A percentile compares a stretch with the other conserved stretches of the same genome.
phyloP scores from a whole-genome alignment of 2,888 invertebrate genomes.

The Brachycybe producta region DNA sequence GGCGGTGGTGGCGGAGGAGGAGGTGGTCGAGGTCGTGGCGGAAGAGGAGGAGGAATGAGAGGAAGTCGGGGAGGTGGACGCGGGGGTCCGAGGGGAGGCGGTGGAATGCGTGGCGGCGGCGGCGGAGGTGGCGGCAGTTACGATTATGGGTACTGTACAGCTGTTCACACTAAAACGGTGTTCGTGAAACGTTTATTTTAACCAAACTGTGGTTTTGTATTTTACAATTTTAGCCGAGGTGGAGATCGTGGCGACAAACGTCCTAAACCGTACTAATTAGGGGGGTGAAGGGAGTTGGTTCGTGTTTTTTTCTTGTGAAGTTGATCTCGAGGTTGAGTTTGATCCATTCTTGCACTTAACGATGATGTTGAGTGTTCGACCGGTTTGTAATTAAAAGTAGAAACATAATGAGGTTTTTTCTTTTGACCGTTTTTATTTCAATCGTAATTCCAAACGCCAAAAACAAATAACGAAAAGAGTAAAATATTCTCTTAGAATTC shows the following conservation, averaged over 20 bases:
- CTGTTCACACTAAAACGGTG: slow-evolving; percentile 1
- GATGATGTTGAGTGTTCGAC: no score
- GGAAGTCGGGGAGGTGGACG: slow-evolving; percentile 36
- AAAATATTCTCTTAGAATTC: no score
- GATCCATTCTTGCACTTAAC: no score
- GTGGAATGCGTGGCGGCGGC: slow-evolving; percentile 24
- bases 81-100: slow-evolving; percentile 23
- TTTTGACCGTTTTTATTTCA: no score
- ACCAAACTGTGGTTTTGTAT: not conserved
- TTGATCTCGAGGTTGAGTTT: no score
- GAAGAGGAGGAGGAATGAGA: slow-evolving; percentile 30
- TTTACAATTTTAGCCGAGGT: not conserved
- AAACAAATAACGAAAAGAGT: no score
- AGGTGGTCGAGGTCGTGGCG: slow-evolving; percentile 38
- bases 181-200: not conserved
- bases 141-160: slow-evolving; percentile 23
- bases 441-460: no score
- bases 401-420: no score
- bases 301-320: no score
- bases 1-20: slow-evolving; percentile 30
- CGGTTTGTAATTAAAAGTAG: no score
- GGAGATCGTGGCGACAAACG: slow-evolving; percentile 21
- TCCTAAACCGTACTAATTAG: slow-evolving; percentile 20
- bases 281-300: not conserved
- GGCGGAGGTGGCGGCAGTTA: slow-evolving; percentile 26